phyloP scores from a whole-genome alignment of 2,113 vertebrate genomes.

The Charina bottae region DNA sequence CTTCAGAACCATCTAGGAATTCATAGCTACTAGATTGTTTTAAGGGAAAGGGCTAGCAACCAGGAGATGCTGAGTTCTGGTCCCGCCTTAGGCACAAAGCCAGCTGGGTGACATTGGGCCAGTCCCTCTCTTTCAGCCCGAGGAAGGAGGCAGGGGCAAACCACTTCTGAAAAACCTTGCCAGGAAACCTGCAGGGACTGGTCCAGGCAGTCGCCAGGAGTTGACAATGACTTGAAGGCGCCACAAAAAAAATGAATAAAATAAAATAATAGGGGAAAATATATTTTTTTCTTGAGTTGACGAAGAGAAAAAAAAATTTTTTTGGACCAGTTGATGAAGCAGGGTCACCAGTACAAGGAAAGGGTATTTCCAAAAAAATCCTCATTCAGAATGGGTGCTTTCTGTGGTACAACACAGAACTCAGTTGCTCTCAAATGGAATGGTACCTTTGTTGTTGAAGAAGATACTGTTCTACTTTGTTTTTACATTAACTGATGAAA shows the following conservation, averaged over 20 bases:
- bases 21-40: background rate
- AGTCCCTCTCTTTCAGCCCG: no score
- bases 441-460: background rate
- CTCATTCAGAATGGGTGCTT: background rate
- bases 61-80: background rate
- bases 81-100: background rate
- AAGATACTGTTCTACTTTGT: background rate
- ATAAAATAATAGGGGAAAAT: background rate
- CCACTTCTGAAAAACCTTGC: background rate
- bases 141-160: background rate
- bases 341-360: background rate
- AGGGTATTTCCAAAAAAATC: background rate
- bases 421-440: background rate
- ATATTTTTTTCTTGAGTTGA: background rate
- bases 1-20: background rate
- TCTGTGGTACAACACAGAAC: background rate
- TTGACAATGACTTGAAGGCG: background rate
- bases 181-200: background rate
- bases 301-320: background rate
- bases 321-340: background rate
- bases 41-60: background rate
- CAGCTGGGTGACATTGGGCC: background rate
- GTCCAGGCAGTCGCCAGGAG: background rate
- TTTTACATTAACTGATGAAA: background rate
- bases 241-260: background rate